Evolutionary conservation across 1,140 invertebrate genomes (phyloP), one percentile per base, ranked within the genome.

Genomic region (Aphelenchoides fujianensis): DNA sequence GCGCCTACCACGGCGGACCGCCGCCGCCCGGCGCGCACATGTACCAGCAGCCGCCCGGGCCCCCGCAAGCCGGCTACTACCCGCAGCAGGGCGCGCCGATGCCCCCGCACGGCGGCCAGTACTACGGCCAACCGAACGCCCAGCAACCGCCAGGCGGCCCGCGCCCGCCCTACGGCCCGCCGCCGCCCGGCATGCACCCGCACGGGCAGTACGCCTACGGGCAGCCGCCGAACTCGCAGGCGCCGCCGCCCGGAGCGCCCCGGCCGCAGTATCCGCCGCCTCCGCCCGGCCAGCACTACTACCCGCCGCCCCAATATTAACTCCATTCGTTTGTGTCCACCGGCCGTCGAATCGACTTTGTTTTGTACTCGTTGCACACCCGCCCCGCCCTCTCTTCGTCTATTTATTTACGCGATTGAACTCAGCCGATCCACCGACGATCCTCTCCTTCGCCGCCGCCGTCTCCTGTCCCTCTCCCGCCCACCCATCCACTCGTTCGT

Each of bases 221-320:
- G 7, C 55, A 59, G 23, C 55, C 5, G 7, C 19, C 5, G 28
- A 16, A 16, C 36, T 52, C n/a, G 16, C 0, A 66, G 3, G 27
- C 57, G 30, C 37, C 61, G 23, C 75, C 76, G n/a, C 67, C 67
- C 19, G 73, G 67, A 66, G 62, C 62, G 23, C 62, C 62, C 7
- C 3, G 62, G 67, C 62, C 62, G 5, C 62, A 52, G 27, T 66
- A 66, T 66, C 3, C 62, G 27, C 23, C 16, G 16, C 34, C 5
- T 7, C 34, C 34, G 27, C 3, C 1, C 19, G 31, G 5, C 74
- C 52, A 27, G 70, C 57, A 73, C 32, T 73, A 74, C 16, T 7
- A 72, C 2, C 73, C 70, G 28, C 19, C 70, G n/a, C n/a, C n/a
- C 19, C 70, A 71, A 23, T 63, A 71, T 54, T 32, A 28, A 48